Evolutionary conservation across 2,797 vertebrate genomes (phyloP).

Genomic region (Astyanax mexicanus): DNA sequence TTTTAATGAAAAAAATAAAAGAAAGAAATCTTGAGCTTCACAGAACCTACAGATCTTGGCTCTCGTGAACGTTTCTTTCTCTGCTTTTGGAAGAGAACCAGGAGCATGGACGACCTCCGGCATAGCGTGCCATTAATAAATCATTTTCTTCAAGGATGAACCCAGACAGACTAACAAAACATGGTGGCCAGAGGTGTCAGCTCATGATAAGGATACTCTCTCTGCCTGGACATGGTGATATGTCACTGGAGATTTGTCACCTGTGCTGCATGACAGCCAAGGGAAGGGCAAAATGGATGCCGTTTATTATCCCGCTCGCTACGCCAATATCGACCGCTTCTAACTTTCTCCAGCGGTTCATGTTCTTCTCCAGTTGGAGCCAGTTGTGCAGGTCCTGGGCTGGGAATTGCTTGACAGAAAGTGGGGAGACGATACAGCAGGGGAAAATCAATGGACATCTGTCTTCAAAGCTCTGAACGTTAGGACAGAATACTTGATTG

Average conservation of each 20-base stretch:
- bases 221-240: constrained; percentile 46
- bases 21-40: too few relatives aligned
- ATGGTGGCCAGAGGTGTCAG: constrained; percentile 51
- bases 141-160: constrained; percentile 60
- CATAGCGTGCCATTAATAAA: constrained; percentile 53
- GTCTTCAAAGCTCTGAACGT: too few relatives aligned
- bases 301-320: constrained; percentile 45
- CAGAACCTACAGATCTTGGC: background rate
- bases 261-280: constrained; percentile 41
- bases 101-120: constrained; percentile 32
- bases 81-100: constrained; percentile 40
- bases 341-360: constrained; percentile 33
- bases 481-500: background rate
- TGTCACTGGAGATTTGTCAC: constrained; percentile 61
- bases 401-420: background rate
- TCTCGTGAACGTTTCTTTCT: background rate
- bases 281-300: constrained; percentile 46
- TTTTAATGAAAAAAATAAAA: too few relatives aligned
- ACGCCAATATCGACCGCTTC: constrained; percentile 28
- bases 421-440: background rate
- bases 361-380: constrained; percentile 30
- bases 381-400: constrained; percentile 15
- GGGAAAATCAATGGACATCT: background rate
- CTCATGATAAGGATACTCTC: constrained; percentile 55
- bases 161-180: constrained; percentile 43